Conservation (phyloP, 2,888 invertebrate species). For the Steromphala cineraria region DNA sequence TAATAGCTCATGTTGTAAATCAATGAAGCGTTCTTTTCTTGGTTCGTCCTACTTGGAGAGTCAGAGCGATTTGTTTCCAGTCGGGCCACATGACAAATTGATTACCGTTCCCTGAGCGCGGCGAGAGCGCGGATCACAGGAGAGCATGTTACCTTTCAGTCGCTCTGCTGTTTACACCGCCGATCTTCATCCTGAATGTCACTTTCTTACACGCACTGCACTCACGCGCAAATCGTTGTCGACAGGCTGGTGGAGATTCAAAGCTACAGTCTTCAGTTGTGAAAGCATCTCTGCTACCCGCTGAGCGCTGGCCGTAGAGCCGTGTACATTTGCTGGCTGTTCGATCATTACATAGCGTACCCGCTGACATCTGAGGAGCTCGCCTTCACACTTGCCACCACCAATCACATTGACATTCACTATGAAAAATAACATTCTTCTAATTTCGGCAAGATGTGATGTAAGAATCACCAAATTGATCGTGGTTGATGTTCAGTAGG, state of each 20-base stretch:
- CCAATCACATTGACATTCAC: not conserved
- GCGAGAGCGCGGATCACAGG: not conserved
- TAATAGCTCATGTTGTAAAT: not conserved
- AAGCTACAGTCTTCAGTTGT: not conserved
- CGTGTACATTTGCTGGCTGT: conserved; percentile 1
- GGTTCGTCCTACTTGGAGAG: not conserved
- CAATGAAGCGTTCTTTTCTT: not conserved
- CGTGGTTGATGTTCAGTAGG: no score
- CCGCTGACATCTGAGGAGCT: not conserved
- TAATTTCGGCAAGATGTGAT: no score
- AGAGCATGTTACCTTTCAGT: not conserved
- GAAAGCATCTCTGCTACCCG: conserved; percentile 3
- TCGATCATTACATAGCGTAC: not conserved
- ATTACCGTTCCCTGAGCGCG: not conserved
- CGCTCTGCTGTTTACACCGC: not conserved
- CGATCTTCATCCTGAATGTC: not conserved
- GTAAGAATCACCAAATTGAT: no score
- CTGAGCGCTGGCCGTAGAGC: not conserved
- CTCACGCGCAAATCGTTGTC: not conserved
- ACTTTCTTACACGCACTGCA: conserved; percentile 3
- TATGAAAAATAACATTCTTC: no score
- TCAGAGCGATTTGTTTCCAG: conserved; percentile 7
- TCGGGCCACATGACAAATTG: not conserved
- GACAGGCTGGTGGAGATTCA: not conserved
- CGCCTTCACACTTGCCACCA: not conserved